These are phyloP conservation scores for Burhinus oedicnemus DNA, from an alignment of 2,113 vertebrate species.

Conservation along the genomic window DNA sequence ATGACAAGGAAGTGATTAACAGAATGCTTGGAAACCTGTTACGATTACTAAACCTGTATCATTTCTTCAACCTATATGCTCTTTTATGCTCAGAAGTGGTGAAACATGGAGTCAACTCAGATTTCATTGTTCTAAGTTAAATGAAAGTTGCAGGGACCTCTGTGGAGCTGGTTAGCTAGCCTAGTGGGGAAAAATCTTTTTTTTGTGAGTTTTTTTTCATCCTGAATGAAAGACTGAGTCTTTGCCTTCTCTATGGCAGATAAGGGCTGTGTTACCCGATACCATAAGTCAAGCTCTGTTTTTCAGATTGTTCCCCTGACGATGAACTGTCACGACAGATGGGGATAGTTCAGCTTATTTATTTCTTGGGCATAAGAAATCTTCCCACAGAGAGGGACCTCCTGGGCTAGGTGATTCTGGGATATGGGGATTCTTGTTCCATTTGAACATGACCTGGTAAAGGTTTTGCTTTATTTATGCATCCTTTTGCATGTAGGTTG, in stretches of 20 bases:
- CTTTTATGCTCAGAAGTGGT: not conserved
- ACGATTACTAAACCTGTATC: not conserved
- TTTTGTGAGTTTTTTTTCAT: not conserved
- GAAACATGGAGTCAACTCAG: not conserved
- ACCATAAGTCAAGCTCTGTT: not conserved
- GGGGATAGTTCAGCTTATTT: not conserved
- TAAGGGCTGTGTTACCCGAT: not conserved
- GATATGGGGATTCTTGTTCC: not conserved
- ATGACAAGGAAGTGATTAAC: slow-evolving; percentile 22
- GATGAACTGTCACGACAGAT: not conserved
- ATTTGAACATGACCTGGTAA: not conserved
- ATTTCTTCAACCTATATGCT: not conserved
- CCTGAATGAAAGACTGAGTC: not conserved
- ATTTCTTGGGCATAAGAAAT: not conserved
- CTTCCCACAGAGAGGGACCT: not conserved
- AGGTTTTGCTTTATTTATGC: not conserved
- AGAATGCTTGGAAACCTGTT: slow-evolving; percentile 35
- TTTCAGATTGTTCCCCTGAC: slow-evolving; percentile 20
- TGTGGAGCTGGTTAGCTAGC: not conserved
- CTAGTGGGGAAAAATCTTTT: not conserved
- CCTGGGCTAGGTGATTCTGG: not conserved
- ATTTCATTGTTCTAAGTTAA: not conserved
- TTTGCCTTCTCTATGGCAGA: not conserved
- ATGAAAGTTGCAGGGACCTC: not conserved
- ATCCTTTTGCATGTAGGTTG: not conserved